Conservation (phyloP, 2,113 vertebrate species). For the Corythornis cristatus region DNA sequence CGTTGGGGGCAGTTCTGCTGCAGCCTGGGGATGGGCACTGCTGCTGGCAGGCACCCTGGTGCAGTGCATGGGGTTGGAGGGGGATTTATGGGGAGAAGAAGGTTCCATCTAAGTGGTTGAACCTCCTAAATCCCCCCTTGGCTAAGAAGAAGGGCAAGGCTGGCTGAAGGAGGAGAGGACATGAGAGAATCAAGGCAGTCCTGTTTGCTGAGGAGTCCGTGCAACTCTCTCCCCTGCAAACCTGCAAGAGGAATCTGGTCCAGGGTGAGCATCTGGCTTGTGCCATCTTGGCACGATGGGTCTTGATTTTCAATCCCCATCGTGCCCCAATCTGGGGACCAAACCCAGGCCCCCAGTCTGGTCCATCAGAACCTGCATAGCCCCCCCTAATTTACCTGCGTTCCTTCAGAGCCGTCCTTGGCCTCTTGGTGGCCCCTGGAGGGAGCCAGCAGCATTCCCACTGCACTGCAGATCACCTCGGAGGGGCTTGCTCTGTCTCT, state of each 20-base stretch:
- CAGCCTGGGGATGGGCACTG: not conserved
- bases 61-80: accelerated
- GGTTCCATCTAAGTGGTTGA: not conserved
- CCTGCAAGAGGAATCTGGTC: not conserved
- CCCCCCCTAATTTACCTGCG: not conserved
- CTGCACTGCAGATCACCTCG: constrained; percentile 23
- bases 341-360: not conserved
- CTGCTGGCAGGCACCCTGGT: not conserved
- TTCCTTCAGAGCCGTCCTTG: constrained; percentile 23
- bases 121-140: not conserved
- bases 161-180: not conserved
- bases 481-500: not conserved
- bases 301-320: not conserved
- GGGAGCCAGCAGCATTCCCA: constrained; percentile 20
- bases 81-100: not conserved
- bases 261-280: not conserved
- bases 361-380: accelerated
- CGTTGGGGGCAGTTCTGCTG: not conserved
- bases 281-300: accelerated
- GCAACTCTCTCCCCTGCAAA: not conserved
- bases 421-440: constrained; percentile 16
- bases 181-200: not conserved
- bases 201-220: not conserved
- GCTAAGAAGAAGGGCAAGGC: not conserved
- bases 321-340: accelerated